Evolutionary conservation across 2,888 invertebrate species (phyloP).

Genomic region (Luperina testacea): DNA sequence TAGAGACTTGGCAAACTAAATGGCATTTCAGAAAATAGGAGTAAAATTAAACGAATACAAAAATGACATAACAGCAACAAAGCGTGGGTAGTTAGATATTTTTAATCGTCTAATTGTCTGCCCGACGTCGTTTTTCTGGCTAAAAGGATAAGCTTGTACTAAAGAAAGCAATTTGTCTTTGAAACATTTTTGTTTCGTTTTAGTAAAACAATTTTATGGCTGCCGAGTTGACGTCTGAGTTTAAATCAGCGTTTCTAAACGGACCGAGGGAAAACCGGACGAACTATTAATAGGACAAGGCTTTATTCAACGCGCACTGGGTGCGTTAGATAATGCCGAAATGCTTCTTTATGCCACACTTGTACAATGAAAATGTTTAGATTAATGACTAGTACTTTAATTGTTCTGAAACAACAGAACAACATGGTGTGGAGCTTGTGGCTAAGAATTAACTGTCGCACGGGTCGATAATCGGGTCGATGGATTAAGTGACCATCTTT

Average conservation of each 20-base stretch:
- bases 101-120: conserved; percentile 43
- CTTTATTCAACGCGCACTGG: neutral
- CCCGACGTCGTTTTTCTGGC: conserved; percentile 27
- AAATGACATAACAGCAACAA: conserved; percentile 9
- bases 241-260: conserved; percentile 8
- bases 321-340: neutral
- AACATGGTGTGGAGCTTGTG: too few species aligned
- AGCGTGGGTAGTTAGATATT: conserved; percentile 22
- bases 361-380: too few species aligned
- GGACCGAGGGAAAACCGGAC: neutral
- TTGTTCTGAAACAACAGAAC: too few species aligned
- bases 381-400: too few species aligned
- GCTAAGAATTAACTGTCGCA: too few species aligned
- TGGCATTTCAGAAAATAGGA: neutral
- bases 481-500: too few species aligned
- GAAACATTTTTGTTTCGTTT: conserved; percentile 36
- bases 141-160: conserved; percentile 48
- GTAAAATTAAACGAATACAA: neutral
- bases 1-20: neutral
- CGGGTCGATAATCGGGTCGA: too few species aligned
- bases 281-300: neutral
- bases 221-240: neutral
- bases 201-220: conserved; percentile 25
- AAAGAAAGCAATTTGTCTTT: conserved; percentile 48
- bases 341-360: too few species aligned